Percentiles rank a stretch among this genome's conserved stretches.
These are phyloP conservation scores for Drosophila melanogaster DNA, from an alignment of 1,140 invertebrate species.

Conservation along the genomic window Release_6_plus_ISO1_MT NT_037436.4:13777501-13778000, in stretches of 20 bases:
- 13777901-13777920: constrained; percentile 72
- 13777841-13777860: no score
- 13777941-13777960: constrained; percentile 51
- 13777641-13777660: not conserved
- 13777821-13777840: no score
- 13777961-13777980: constrained; percentile 60
- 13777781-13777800: no score
- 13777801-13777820: no score
- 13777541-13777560: constrained; percentile 68
- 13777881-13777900: constrained; percentile 8
- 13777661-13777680: not conserved
- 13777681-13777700: not conserved
- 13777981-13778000: constrained; percentile 32
- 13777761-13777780: no score
- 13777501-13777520: constrained; percentile 31
- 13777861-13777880: not conserved
- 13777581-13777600: constrained; percentile 10
- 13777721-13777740: not conserved
- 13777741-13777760: no score
- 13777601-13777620: constrained; percentile 25
- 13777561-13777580: constrained; percentile 43
- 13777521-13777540: constrained; percentile 54
- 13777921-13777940: constrained; percentile 59
- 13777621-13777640: constrained; percentile 3
- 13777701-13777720: no score